phyloP scores from a whole-genome alignment of 1,140 invertebrate species.

The Magallana gigas region DNA sequence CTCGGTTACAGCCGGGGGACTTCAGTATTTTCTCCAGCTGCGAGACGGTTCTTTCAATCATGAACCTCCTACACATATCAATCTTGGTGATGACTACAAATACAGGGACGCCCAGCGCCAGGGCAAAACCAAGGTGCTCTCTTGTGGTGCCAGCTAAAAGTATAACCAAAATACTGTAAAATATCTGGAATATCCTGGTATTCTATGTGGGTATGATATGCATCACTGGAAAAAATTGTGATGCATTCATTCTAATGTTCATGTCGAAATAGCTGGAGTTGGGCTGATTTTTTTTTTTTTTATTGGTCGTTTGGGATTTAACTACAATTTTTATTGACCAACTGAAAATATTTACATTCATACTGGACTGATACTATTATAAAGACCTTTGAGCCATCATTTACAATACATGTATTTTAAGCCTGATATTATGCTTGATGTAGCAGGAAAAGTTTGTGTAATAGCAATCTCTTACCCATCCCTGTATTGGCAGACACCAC shows the following conservation, averaged over 20 bases:
- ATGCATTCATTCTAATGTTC: too few species aligned
- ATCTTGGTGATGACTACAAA: slow-evolving; percentile 99
- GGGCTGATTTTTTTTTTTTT: too few species aligned
- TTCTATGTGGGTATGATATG: too few species aligned
- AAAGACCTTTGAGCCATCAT: not conserved
- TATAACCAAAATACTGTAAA: not conserved
- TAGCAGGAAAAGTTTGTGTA: not conserved
- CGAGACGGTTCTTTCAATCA: slow-evolving; percentile 96
- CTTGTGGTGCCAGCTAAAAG: slow-evolving; percentile 96
- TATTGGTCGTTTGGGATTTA: too few species aligned
- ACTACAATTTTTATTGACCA: too few species aligned
- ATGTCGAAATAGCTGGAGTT: too few species aligned
- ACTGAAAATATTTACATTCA: too few species aligned
- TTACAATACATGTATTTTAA: not conserved
- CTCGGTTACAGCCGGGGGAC: slow-evolving; percentile 98
- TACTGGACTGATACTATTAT: too few species aligned
- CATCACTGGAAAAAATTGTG: too few species aligned
- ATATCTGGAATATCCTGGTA: too few species aligned
- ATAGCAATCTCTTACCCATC: slow-evolving; percentile 69
- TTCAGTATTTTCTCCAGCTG: slow-evolving; percentile 96
- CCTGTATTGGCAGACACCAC: slow-evolving; percentile 85
- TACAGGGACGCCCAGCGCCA: slow-evolving; percentile 98
- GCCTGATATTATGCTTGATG: not conserved
- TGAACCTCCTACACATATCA: slow-evolving; percentile 98
- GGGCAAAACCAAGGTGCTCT: slow-evolving; percentile 96